Conservation (phyloP, 2,797 vertebrate genomes). For the Channallabes apus region DNA sequence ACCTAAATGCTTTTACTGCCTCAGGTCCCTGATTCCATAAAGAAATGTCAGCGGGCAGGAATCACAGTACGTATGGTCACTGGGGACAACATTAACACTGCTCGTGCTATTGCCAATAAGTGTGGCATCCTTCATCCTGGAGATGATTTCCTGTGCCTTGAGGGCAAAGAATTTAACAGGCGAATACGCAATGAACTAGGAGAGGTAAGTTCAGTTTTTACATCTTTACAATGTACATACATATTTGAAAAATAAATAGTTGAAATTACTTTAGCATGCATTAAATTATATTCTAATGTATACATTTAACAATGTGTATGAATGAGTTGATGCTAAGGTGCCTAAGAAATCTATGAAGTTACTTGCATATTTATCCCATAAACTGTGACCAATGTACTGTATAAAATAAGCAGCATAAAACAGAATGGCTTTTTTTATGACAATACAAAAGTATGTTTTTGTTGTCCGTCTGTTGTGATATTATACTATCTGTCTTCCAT, state of each 20-base stretch:
- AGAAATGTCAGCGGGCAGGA: conserved; percentile 92
- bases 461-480: neutral
- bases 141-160: conserved; percentile 93
- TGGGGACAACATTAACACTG: conserved; percentile 96
- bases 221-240: neutral
- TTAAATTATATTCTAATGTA: neutral
- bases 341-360: neutral
- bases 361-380: neutral
- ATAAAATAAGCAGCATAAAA: neutral
- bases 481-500: neutral
- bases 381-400: neutral
- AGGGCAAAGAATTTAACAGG: conserved; percentile 95
- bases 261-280: neutral
- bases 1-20: neutral
- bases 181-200: conserved; percentile 90
- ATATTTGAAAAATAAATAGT: neutral
- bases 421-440: neutral
- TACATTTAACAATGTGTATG: conserved; percentile 1
- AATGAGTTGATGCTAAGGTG: neutral
- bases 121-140: conserved; percentile 92
- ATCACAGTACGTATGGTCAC: conserved; percentile 99
- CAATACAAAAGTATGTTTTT: neutral
- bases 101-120: conserved; percentile 92
- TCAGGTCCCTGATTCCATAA: conserved; percentile 95
- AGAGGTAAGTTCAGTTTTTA: conserved; percentile 73